Conservation (phyloP, 2,113 vertebrate species). For the Saiga tatarica region DNA sequence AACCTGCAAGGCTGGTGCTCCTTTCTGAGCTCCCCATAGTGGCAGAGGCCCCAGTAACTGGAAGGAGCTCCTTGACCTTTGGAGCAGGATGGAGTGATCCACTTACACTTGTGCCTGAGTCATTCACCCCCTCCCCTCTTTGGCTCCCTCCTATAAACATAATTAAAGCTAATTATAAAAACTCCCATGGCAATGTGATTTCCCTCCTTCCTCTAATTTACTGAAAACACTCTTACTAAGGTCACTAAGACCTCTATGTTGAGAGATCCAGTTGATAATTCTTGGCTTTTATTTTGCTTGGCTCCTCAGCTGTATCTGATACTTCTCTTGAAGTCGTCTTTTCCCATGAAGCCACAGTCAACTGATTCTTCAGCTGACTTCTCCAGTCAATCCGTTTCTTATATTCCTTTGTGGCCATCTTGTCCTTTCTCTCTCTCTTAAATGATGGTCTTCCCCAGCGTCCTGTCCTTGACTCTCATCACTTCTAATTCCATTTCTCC, state of each 20-base stretch:
- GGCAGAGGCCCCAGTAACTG: not conserved
- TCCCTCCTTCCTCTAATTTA: not conserved
- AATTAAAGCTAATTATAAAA: constrained; percentile 42
- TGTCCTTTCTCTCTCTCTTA: not conserved
- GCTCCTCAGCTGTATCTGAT: not conserved
- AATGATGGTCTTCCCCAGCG: not conserved
- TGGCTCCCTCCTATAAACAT: constrained; percentile 10
- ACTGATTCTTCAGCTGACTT: not conserved
- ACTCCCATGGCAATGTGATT: constrained; percentile 5
- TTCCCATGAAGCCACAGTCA: not conserved
- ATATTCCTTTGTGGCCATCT: not conserved
- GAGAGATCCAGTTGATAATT: not conserved
- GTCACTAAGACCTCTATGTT: not conserved
- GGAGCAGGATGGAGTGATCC: not conserved
- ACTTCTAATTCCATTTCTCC: not conserved
- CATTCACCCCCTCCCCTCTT: not conserved
- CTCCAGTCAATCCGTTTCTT: not conserved
- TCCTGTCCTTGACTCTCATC: not conserved
- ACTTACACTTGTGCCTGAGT: not conserved
- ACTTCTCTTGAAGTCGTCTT: not conserved
- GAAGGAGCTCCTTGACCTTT: not conserved
- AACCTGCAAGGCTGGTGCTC: not conserved
- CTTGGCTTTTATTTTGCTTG: not conserved
- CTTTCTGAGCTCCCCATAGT: rapidly evolving
- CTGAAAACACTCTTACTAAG: not conserved